Percentiles rank a stretch among this genome's conserved stretches.
Evolutionary conservation across 2,113 vertebrate species (phyloP).

Genomic region (Pterocles burchelli): DNA sequence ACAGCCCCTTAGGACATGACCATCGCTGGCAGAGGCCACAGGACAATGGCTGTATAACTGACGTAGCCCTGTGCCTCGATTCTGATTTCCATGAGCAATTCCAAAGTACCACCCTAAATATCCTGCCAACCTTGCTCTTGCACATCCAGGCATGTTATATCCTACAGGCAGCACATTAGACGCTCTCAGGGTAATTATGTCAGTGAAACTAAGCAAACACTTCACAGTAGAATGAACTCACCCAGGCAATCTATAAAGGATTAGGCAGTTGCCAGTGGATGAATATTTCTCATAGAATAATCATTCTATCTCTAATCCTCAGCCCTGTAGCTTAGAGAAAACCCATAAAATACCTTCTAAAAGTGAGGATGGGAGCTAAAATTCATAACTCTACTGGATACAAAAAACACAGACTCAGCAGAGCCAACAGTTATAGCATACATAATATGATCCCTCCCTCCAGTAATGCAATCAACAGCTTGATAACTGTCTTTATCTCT

Average conservation of each 20-base stretch:
- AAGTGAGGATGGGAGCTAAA: neutral
- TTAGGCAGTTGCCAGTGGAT: neutral
- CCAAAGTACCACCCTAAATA: neutral
- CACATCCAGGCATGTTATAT: neutral
- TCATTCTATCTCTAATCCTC: neutral
- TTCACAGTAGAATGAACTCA: conserved; percentile 43
- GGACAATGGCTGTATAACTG: neutral
- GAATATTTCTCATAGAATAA: conserved; percentile 13
- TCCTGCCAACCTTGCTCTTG: neutral
- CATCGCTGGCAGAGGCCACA: fast-evolving
- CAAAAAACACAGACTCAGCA: neutral
- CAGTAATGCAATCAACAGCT: neutral
- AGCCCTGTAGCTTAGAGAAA: neutral
- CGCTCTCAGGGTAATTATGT: neutral
- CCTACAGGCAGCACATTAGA: neutral
- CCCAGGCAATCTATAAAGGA: conserved; percentile 18
- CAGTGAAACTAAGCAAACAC: conserved; percentile 32
- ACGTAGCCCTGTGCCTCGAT: fast-evolving
- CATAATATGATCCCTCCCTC: neutral
- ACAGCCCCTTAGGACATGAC: neutral
- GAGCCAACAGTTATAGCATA: neutral
- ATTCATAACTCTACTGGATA: neutral
- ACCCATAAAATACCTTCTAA: neutral
- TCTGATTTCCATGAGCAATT: neutral
- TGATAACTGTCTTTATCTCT: neutral